These are phyloP conservation scores for Drosophila nigrodunni DNA, from an alignment of 1,140 invertebrate species.

Conservation along the genomic window DNA sequence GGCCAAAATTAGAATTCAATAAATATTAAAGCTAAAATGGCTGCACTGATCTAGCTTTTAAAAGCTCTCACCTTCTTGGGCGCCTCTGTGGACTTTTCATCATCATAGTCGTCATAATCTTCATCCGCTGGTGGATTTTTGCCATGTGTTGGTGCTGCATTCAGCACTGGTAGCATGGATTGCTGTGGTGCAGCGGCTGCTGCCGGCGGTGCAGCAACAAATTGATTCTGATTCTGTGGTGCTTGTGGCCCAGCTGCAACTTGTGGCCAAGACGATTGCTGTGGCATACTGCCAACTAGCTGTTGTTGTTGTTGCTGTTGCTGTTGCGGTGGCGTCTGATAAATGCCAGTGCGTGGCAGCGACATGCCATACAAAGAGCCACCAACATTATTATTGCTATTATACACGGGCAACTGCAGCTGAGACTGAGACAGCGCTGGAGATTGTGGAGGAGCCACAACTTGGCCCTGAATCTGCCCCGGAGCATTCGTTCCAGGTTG, in stretches of 20 bases:
- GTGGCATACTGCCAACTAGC: slow-evolving; percentile 38
- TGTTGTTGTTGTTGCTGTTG: slow-evolving; percentile 54
- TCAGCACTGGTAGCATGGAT: slow-evolving; percentile 62
- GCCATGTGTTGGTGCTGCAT: slow-evolving; percentile 56
- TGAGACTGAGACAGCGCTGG: slow-evolving; percentile 84
- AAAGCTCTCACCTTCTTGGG: slow-evolving; percentile 69
- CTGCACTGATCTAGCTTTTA: not conserved
- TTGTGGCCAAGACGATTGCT: slow-evolving; percentile 51
- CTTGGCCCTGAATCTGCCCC: slow-evolving; percentile 66
- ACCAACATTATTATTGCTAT: slow-evolving; percentile 47
- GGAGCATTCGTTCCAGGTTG: slow-evolving; percentile 23
- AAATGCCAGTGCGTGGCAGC: slow-evolving; percentile 68
- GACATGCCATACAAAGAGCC: slow-evolving; percentile 66
- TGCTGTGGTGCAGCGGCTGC: slow-evolving; percentile 46
- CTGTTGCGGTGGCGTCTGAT: slow-evolving; percentile 61
- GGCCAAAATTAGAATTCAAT: no score
- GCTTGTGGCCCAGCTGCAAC: slow-evolving; percentile 47
- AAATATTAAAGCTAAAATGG: no score
- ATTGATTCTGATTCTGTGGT: slow-evolving; percentile 45
- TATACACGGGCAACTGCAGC: slow-evolving; percentile 39
- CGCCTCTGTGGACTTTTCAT: slow-evolving; percentile 80
- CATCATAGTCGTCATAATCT: slow-evolving; percentile 82
- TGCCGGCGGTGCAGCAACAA: slow-evolving; percentile 37
- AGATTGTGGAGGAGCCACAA: slow-evolving; percentile 8
- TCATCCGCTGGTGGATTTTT: slow-evolving; percentile 62